These are phyloP conservation scores for Ochlodes sylvanus DNA, from an alignment of 2,888 invertebrate species.

Conservation along the genomic window DNA sequence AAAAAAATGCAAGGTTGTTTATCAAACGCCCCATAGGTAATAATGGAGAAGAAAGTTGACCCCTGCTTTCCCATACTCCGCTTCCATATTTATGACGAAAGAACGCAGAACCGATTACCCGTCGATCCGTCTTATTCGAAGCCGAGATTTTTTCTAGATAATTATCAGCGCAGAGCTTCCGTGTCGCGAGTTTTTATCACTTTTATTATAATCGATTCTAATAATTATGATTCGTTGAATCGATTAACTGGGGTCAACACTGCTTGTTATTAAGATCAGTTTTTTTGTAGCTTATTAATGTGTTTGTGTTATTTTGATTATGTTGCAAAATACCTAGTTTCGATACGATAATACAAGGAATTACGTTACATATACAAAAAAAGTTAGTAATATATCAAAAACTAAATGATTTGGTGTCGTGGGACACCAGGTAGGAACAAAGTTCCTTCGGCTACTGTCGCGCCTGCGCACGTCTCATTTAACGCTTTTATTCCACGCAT, in stretches of 20 bases:
- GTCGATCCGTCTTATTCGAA: constrained; percentile 67
- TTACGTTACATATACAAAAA: too few species aligned
- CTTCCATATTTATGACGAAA: constrained; percentile 61
- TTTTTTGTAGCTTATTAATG: constrained; percentile 5
- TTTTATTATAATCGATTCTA: constrained; percentile 67
- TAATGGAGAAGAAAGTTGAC: constrained; percentile 71
- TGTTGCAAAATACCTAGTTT: too few species aligned
- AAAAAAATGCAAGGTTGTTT: constrained; percentile 31
- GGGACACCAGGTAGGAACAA: too few species aligned
- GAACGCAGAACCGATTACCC: constrained; percentile 58
- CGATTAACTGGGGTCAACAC: constrained; percentile 61
- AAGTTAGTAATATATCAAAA: too few species aligned
- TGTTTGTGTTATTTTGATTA: neutral
- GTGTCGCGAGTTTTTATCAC: constrained; percentile 66
- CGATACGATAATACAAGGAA: too few species aligned
- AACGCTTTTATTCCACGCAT: too few species aligned
- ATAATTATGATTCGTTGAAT: constrained; percentile 67
- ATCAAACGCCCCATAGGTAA: constrained; percentile 31
- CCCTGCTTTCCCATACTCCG: constrained; percentile 68
- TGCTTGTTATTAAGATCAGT: constrained; percentile 40
- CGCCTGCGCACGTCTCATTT: too few species aligned
- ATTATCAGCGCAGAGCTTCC: constrained; percentile 67
- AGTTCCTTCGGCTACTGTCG: too few species aligned
- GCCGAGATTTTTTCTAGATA: constrained; percentile 62
- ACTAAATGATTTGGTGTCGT: too few species aligned